A percentile compares a stretch with the other conserved stretches of the same genome.
Evolutionary conservation across 2,888 invertebrate species (phyloP).

Genomic region (Cephus pygmeus): DNA sequence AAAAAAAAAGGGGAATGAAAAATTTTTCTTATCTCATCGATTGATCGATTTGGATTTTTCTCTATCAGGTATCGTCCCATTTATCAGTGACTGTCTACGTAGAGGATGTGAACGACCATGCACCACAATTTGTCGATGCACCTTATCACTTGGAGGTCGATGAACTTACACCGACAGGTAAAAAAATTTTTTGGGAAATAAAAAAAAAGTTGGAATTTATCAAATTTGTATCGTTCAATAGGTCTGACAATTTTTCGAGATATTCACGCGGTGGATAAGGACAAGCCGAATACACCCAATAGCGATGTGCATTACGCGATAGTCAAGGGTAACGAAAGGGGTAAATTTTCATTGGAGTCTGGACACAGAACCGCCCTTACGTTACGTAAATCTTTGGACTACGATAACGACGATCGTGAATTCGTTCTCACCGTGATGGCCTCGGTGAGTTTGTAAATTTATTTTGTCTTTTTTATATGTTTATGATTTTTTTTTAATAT

Average conservation of each 20-base stretch:
- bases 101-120: slow-evolving; percentile 88
- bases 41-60: slow-evolving; percentile 14
- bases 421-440: slow-evolving; percentile 81
- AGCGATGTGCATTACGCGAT: slow-evolving; percentile 87
- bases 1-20: background rate
- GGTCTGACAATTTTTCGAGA: slow-evolving; percentile 86
- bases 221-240: slow-evolving; percentile 47
- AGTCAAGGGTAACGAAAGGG: slow-evolving; percentile 76
- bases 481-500: background rate
- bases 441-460: slow-evolving; percentile 70
- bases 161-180: slow-evolving; percentile 82
- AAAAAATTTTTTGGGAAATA: slow-evolving; percentile 32
- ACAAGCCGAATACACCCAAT: slow-evolving; percentile 89
- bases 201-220: background rate
- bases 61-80: slow-evolving; percentile 80
- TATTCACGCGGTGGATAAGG: slow-evolving; percentile 83
- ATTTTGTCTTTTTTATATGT: slow-evolving; percentile 25
- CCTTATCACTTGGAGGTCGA: slow-evolving; percentile 85
- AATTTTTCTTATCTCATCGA: background rate
- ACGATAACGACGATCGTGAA: slow-evolving; percentile 82
- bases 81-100: slow-evolving; percentile 88
- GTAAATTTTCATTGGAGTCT: slow-evolving; percentile 83
- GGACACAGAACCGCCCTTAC: slow-evolving; percentile 83
- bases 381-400: slow-evolving; percentile 80
- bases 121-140: slow-evolving; percentile 80